phyloP scores from a whole-genome alignment of 2,113 vertebrate species.

The Triplophysa siluroides region DNA sequence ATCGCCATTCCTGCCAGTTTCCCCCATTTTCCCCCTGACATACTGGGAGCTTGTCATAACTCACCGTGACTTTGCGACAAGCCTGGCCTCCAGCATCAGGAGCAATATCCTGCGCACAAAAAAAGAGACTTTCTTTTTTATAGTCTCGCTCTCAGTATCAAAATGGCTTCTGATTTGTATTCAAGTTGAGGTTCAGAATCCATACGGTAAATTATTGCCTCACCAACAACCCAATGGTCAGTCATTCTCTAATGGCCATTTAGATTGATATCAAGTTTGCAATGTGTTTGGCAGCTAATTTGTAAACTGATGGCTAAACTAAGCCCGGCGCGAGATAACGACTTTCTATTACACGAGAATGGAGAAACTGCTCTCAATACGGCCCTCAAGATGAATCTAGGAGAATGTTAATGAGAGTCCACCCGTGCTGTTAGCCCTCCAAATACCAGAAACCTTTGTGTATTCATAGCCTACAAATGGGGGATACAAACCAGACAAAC shows the following conservation, averaged over 20 bases:
- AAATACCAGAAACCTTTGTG: background rate
- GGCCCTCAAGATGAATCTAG: constrained; percentile 6
- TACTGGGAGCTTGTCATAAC: constrained; percentile 41
- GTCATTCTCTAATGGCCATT: constrained; percentile 33
- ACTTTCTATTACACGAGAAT: constrained; percentile 28
- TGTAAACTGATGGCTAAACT: constrained; percentile 18
- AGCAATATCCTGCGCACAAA: constrained; percentile 1
- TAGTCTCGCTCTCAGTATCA: constrained; percentile 11
- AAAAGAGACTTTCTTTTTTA: constrained; percentile 22
- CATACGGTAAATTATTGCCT: constrained; percentile 18
- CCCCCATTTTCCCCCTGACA: constrained; percentile 29
- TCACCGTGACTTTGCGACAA: constrained; percentile 43
- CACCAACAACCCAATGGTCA: constrained; percentile 26
- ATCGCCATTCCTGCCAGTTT: constrained; percentile 15
- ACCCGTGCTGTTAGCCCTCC: background rate
- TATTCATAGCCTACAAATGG: background rate
- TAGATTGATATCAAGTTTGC: constrained; percentile 31
- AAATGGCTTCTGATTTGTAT: constrained; percentile 44
- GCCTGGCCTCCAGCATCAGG: constrained; percentile 6
- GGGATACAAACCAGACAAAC: constrained; percentile 11
- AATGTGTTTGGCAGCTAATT: constrained; percentile 33
- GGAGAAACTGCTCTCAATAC: constrained; percentile 19
- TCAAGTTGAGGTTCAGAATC: constrained; percentile 2
- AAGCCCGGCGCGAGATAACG: background rate
- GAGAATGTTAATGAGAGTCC: constrained; percentile 11